Conservation (phyloP, 2,888 invertebrate genomes). For the Allacma fusca region DNA sequence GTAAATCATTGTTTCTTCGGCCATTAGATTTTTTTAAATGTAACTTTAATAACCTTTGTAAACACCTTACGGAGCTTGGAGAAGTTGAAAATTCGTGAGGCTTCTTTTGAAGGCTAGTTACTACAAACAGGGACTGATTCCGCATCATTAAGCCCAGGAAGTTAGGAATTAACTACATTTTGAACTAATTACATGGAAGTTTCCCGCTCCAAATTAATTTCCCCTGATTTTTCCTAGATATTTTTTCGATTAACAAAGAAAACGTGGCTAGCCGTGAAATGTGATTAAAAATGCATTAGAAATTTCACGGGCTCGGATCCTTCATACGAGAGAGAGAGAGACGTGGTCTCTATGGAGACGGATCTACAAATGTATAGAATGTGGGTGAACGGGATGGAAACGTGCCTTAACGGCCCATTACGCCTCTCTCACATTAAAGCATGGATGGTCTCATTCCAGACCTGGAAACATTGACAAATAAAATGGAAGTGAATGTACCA, state of each 20-base stretch:
- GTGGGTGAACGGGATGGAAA: slow-evolving; percentile 8
- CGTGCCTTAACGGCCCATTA: slow-evolving; percentile 16
- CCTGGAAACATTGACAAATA: slow-evolving; percentile 5
- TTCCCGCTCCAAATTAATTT: background rate
- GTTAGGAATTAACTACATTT: background rate
- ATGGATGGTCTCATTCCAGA: background rate
- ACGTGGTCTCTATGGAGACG: background rate
- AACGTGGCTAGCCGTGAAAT: slow-evolving; percentile 12
- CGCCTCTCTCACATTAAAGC: background rate
- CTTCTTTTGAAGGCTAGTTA: too few species aligned
- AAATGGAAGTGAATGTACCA: background rate
- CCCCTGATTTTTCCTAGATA: background rate
- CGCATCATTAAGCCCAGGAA: background rate
- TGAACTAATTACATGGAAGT: background rate
- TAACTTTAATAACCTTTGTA: too few species aligned
- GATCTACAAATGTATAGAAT: background rate
- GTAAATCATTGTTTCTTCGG: too few species aligned
- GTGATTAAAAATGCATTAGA: slow-evolving; percentile 12
- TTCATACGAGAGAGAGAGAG: background rate
- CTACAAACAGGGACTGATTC: too few species aligned
- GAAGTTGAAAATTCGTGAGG: too few species aligned
- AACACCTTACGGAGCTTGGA: too few species aligned
- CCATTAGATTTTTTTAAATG: too few species aligned
- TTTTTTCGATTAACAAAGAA: background rate
- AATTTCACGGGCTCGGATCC: background rate